Conservation (phyloP, 2,113 vertebrate genomes). For the Cynopterus brachyotis region DNA sequence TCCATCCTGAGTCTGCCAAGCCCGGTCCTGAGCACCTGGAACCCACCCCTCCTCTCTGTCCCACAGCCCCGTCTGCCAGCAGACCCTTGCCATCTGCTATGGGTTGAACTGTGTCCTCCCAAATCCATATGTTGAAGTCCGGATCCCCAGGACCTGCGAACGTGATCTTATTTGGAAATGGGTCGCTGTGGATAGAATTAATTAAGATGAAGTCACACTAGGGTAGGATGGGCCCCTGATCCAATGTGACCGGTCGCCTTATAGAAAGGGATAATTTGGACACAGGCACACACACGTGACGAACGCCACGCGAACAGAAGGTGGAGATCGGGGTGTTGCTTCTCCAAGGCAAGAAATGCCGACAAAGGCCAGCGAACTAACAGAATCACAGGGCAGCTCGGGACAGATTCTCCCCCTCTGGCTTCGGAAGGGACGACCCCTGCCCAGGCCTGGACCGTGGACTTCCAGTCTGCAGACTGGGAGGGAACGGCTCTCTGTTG, state of each 20-base stretch:
- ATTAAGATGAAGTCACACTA: neutral
- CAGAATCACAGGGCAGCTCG: neutral
- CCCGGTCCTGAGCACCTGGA: neutral
- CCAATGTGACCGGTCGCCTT: neutral
- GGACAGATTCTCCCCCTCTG: neutral
- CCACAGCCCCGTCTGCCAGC: neutral
- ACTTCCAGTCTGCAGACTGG: neutral
- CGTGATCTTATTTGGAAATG: neutral
- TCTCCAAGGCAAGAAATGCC: neutral
- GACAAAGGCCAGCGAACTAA: neutral
- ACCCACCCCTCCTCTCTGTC: neutral
- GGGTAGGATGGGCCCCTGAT: neutral
- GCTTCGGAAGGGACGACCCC: neutral
- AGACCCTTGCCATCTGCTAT: neutral
- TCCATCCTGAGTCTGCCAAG: neutral
- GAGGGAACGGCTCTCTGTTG: no score
- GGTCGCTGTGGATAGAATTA: neutral
- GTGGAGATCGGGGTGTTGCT: neutral
- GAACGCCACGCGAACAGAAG: neutral
- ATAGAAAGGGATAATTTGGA: neutral
- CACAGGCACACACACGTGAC: neutral
- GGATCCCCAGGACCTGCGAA: neutral
- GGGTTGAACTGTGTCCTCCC: neutral
- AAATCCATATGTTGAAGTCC: neutral
- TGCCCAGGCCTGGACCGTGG: neutral